These are phyloP conservation scores for Neoseiulus cucumeris DNA, from an alignment of 1,140 invertebrate species.

Conservation along the genomic window DNA sequence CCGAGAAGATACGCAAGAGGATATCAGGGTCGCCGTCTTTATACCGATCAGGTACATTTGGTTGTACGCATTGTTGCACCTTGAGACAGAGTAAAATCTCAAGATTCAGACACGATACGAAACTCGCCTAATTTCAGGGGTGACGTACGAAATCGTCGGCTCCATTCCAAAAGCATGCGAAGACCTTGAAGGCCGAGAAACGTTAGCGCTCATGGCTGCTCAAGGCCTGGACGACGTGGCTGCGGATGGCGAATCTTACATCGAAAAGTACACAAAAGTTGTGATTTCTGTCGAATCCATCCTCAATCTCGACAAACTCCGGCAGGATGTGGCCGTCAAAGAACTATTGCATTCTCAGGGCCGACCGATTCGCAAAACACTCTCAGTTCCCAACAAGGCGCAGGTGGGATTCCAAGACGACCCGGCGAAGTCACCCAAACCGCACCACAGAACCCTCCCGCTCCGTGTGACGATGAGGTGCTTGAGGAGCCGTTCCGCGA, in stretches of 20 bases:
- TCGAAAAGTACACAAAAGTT: constrained; percentile 89
- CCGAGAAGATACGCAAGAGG: constrained; percentile 45
- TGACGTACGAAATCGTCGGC: constrained; percentile 92
- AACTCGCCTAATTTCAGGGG: constrained; percentile 39
- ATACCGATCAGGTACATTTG: constrained; percentile 13
- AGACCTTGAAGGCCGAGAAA: constrained; percentile 87
- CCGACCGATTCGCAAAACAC: constrained; percentile 61
- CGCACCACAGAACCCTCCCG: too few species aligned
- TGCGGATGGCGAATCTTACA: constrained; percentile 82
- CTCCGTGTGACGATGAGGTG: too few species aligned
- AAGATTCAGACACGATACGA: not conserved
- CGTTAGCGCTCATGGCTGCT: constrained; percentile 81
- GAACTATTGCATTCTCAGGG: constrained; percentile 49
- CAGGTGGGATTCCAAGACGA: too few species aligned
- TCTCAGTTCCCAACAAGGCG: constrained; percentile 86
- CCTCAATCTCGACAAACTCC: constrained; percentile 69
- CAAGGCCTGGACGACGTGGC: constrained; percentile 52
- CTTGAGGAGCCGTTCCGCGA: too few species aligned
- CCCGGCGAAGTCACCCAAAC: too few species aligned
- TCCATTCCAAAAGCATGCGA: constrained; percentile 95
- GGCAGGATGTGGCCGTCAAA: constrained; percentile 65
- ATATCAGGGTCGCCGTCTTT: constrained; percentile 10
- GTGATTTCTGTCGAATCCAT: constrained; percentile 95
- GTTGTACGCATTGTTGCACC: too few species aligned
- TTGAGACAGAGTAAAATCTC: too few species aligned